Percentiles rank a stretch among this genome's conserved stretches.
phyloP scores from a whole-genome alignment of 2,797 vertebrate genomes.

The Percopsis omiscomaycus region DNA sequence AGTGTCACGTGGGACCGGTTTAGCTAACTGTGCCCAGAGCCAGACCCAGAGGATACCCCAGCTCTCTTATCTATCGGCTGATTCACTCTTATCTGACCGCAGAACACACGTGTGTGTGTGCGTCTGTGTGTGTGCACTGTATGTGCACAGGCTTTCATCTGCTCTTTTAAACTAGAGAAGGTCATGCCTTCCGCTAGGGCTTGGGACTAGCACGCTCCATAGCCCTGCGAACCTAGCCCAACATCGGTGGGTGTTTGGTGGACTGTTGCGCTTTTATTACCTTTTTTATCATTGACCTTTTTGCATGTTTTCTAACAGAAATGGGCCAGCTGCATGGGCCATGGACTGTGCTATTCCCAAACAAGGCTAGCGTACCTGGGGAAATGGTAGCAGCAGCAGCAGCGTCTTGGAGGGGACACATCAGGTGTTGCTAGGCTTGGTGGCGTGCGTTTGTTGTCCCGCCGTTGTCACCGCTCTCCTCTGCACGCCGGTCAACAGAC shows the following conservation, averaged over 20 bases:
- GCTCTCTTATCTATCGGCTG: not conserved
- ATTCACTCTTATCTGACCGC: constrained; percentile 2
- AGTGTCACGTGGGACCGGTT: constrained; percentile 36
- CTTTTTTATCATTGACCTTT: too few relatives aligned
- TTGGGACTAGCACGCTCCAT: too few relatives aligned
- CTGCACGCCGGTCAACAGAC: constrained; percentile 39
- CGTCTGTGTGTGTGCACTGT: not conserved
- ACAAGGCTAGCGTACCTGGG: not conserved
- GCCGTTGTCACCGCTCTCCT: constrained; percentile 16
- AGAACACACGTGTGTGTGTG: too few relatives aligned
- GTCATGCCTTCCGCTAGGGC: constrained; percentile 4
- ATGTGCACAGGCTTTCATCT: not conserved
- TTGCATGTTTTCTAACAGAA: too few relatives aligned
- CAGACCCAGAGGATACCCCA: constrained; percentile 10
- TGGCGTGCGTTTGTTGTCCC: not conserved
- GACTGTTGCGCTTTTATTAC: too few relatives aligned
- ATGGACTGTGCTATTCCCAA: too few relatives aligned
- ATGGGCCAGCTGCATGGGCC: too few relatives aligned
- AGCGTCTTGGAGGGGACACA: too few relatives aligned
- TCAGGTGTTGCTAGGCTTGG: too few relatives aligned
- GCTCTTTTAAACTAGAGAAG: constrained; percentile 12
- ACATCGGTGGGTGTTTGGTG: too few relatives aligned
- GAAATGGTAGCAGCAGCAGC: not conserved
- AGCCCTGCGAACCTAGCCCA: too few relatives aligned
- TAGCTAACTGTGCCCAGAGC: constrained; percentile 10